Evolutionary conservation across 2,888 invertebrate species (phyloP), one percentile per base, ranked within the genome.

Genomic region (Alloscopus bannaensis): DNA sequence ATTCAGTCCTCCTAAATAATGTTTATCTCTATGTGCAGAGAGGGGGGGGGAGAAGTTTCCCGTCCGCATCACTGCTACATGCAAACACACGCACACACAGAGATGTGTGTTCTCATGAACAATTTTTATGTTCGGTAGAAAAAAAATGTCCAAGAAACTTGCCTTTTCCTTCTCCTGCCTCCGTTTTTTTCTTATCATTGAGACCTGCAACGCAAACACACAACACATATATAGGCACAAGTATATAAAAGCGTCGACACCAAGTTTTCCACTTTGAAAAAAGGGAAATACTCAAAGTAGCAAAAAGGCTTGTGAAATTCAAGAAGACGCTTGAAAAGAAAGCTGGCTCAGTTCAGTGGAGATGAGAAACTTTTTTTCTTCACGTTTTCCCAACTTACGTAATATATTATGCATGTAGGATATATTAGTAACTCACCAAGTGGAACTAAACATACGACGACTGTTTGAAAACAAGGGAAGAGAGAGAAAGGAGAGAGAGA

Each of bases 1-100:
- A 69, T 76, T 60, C 55, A 59, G 31, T 55, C 69, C 69, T 76
- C 55, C 76, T 47, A 29, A 66, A 52, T 66, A 47, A 55, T 69
- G 69, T 69, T 68, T 69, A 57, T 69, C 57, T 40, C 26, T 24
- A 11, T 29, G 29, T 3, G 20, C 29, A 47, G 29, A 45, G 29
- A 16, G 26, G 18, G 16, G 18, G 6, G 31, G 36, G 55, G 18
- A 31, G 8, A 45, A 59, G 69, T 50, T 29, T 62, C 40, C 52
- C 18, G 2, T 18, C n/a, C 50, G n/a, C n/a, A n/a, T n/a, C n/a
- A n/a, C n/a, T n/a, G n/a, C n/a, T n/a, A n/a, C n/a, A n/a, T n/a
- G n/a, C n/a, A n/a, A n/a, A n/a, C n/a, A n/a, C n/a, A n/a, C n/a
- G n/a, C n/a, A n/a, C n/a, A n/a, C n/a, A n/a, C n/a, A n/a, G n/a